Percentiles rank a stretch among this genome's conserved stretches.
These are phyloP conservation scores for Coptotermes formosanus DNA, from an alignment of 1,140 invertebrate species.

Conservation along the genomic window DNA sequence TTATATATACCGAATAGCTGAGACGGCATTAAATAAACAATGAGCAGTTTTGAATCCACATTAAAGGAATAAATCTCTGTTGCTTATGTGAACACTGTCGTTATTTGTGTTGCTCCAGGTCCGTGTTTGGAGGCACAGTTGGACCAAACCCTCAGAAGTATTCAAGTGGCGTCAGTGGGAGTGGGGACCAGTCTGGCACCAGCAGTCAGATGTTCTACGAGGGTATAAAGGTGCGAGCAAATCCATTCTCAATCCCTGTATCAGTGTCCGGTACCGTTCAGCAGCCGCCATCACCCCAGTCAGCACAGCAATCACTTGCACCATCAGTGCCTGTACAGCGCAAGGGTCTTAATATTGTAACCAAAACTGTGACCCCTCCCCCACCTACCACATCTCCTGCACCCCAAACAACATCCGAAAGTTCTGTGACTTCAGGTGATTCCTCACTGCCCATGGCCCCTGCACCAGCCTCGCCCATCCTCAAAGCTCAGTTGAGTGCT, in stretches of 20 bases:
- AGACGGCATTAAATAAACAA: too few relatives aligned
- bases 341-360: slow-evolving; percentile 21
- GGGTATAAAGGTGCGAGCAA: slow-evolving; percentile 68
- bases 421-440: slow-evolving; percentile 36
- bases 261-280: slow-evolving; percentile 24
- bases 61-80: too few relatives aligned
- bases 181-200: slow-evolving; percentile 48
- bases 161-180: slow-evolving; percentile 28
- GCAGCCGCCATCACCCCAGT: slow-evolving; percentile 22
- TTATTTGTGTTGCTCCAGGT: slow-evolving; percentile 52
- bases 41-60: too few relatives aligned
- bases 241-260: slow-evolving; percentile 50
- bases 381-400: slow-evolving; percentile 48
- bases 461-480: slow-evolving; percentile 62
- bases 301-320: slow-evolving; percentile 1
- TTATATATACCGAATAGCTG: too few relatives aligned
- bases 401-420: slow-evolving; percentile 49
- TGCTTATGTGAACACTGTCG: background rate
- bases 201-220: slow-evolving; percentile 65
- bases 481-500: slow-evolving; percentile 73
- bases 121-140: slow-evolving; percentile 73
- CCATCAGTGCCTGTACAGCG: slow-evolving; percentile 7
- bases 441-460: slow-evolving; percentile 12
- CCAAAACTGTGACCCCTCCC: slow-evolving; percentile 33
- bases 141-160: slow-evolving; percentile 70